phyloP scores from a whole-genome alignment of 2,797 vertebrate genomes.

The Spinibarbus caldwelli region DNA sequence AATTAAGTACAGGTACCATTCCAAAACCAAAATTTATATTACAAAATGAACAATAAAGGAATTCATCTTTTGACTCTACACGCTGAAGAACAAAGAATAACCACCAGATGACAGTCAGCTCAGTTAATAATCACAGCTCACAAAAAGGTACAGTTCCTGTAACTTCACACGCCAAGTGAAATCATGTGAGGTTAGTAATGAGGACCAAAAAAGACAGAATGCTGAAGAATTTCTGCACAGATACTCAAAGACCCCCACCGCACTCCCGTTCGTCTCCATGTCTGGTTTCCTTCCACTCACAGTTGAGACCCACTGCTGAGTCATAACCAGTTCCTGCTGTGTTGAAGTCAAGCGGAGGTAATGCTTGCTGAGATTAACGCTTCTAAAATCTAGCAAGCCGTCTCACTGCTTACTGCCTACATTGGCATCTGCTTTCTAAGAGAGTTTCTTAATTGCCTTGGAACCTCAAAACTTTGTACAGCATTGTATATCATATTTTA shows the following conservation, averaged over 20 bases:
- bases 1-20: background rate
- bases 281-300: slow-evolving; percentile 41
- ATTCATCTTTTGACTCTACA: background rate
- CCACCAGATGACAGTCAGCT: background rate
- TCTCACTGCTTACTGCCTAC: background rate
- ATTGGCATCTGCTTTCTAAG: slow-evolving; percentile 11
- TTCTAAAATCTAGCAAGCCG: slow-evolving; percentile 9
- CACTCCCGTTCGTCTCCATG: background rate
- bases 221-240: background rate
- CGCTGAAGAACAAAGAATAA: background rate
- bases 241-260: background rate
- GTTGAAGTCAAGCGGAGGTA: slow-evolving; percentile 31
- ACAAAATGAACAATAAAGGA: background rate
- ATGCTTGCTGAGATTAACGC: slow-evolving; percentile 1
- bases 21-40: background rate
- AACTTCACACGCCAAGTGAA: background rate
- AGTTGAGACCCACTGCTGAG: slow-evolving; percentile 34
- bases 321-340: slow-evolving; percentile 46
- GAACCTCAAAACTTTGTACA: background rate
- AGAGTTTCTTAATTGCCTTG: background rate
- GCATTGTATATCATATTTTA: background rate
- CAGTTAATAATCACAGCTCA: background rate
- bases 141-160: background rate
- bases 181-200: background rate
- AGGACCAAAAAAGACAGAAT: slow-evolving; percentile 1